Evolutionary conservation across 92 coral and sea anemone genomes (phyloP), one percentile per base, ranked within the genome.

Genomic region (Pocillopora grandis): DNA sequence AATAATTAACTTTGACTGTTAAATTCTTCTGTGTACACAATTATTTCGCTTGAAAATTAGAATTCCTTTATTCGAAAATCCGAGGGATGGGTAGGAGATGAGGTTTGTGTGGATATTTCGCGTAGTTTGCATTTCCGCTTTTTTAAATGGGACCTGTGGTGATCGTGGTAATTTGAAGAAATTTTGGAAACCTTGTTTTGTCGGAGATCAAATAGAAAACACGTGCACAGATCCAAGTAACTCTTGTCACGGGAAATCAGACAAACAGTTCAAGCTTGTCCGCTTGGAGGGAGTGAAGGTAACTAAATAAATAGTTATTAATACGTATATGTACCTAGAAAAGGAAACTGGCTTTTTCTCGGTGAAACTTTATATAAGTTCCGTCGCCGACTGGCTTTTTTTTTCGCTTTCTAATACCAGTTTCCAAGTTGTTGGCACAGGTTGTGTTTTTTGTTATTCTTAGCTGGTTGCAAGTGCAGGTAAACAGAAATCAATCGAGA

Each of bases 241-340:
- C 1, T 70, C 81, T 6, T 91, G 94, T 36, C 87, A 88, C 75
- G 86, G 86, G 37, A 62, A 72, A 62, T 35, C 59, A 72, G 76
- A 76, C 75, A 73, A 19, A 1, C 66, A 83, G 17, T 42, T 88
- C 14, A 77, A 79, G 80, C 90, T 91, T 10, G 60, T 71, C 62
- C 76, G 73, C 33, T 73, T 91, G 58, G 88, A 88, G 48, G 92
- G 94, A 9, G 83, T 91, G 16, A 85, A 82, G 94, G 94, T 91
- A 74, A 63, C 65, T 62, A 9, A n/a, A 67, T 42, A 42, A 36
- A 36, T 35, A 7, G 5, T 0, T 70, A 5, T 42, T 42, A 7
- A 42, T 42, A 42, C 52, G 52, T 20, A 20, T 5, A 19, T 10
- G 37, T 13, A 12, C 31, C 13, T 20, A 23, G 9, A 66, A n/a